phyloP scores from a whole-genome alignment of 2,888 invertebrate genomes.

The Chironomus riparius region DNA sequence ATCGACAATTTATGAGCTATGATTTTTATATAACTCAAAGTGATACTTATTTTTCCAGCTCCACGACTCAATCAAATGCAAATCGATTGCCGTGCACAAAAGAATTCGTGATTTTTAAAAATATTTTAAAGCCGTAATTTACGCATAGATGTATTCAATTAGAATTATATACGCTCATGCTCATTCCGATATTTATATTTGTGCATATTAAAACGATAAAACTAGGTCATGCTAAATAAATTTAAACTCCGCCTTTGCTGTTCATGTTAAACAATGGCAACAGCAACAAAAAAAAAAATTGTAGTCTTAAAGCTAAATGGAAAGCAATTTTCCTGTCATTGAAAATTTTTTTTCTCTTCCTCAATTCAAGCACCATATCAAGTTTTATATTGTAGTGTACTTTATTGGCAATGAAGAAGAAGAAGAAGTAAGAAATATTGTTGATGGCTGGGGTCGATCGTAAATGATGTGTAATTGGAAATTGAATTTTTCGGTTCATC shows the following conservation, averaged over 20 bases:
- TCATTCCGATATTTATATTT: background rate
- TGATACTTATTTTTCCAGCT: background rate
- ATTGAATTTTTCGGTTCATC: too few relatives aligned
- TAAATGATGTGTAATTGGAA: too few relatives aligned
- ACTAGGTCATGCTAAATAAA: background rate
- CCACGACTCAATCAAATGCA: slow-evolving; percentile 1
- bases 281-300: background rate
- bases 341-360: background rate
- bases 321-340: slow-evolving; percentile 3
- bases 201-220: too few relatives aligned
- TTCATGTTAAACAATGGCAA: background rate
- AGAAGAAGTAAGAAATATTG: background rate
- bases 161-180: slow-evolving; percentile 12
- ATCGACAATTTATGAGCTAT: background rate
- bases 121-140: too few relatives aligned
- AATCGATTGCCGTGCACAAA: background rate
- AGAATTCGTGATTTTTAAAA: too few relatives aligned
- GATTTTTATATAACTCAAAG: too few relatives aligned
- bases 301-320: background rate
- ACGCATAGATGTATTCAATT: background rate
- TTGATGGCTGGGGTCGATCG: too few relatives aligned
- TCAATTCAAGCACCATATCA: too few relatives aligned
- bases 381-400: too few relatives aligned
- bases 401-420: too few relatives aligned
- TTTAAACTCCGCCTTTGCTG: background rate